Evolutionary conservation across 2,888 invertebrate genomes (phyloP).

Genomic region (Ashinkailepas kermadecensis): DNA sequence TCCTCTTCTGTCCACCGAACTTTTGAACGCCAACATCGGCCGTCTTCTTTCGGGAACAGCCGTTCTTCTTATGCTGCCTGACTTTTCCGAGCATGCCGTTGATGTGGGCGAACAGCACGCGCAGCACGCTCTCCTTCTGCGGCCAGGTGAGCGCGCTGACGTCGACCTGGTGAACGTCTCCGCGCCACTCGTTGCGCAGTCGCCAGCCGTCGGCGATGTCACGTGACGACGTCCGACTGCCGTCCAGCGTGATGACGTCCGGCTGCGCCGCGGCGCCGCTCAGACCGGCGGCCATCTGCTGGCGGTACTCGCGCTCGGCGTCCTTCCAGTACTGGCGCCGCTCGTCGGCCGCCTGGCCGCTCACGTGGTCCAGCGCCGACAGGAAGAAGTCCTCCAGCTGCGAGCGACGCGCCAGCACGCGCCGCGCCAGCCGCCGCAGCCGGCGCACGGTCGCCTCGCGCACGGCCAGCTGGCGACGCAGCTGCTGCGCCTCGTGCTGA

Average conservation of each 20-base stretch:
- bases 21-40: background rate
- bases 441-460: background rate
- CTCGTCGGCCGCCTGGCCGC: background rate
- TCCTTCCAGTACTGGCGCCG: background rate
- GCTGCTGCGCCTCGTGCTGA: background rate
- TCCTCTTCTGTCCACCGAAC: constrained; percentile 4
- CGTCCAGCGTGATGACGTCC: background rate
- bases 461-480: background rate
- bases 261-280: background rate
- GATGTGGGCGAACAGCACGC: constrained; percentile 5
- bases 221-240: background rate
- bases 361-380: background rate
- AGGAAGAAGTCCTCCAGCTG: constrained; percentile 21
- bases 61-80: background rate
- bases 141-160: background rate
- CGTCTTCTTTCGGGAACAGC: background rate
- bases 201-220: constrained; percentile 2
- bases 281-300: background rate
- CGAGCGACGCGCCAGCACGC: constrained; percentile 9
- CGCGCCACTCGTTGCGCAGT: background rate
- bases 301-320: background rate
- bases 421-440: constrained; percentile 3
- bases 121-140: constrained; percentile 20
- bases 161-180: background rate
- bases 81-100: background rate